Percentiles rank a stretch among this genome's conserved stretches.
phyloP scores from a whole-genome alignment of 2,113 vertebrate genomes.

The Garra rufa region DNA sequence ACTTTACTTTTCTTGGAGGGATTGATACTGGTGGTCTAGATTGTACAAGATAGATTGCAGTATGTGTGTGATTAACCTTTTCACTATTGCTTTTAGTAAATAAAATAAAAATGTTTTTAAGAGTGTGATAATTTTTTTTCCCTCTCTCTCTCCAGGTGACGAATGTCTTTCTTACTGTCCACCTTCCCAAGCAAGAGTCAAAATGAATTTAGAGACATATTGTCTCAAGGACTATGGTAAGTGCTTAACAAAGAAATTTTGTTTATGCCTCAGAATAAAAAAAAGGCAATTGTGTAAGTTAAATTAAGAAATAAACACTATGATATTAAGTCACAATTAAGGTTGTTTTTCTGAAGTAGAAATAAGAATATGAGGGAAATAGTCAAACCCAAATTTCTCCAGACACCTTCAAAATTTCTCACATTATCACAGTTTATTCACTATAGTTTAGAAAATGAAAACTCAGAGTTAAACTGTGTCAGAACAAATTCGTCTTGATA shows the following conservation, averaged over 20 bases:
- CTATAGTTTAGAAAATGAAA: no score
- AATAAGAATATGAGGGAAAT: no score
- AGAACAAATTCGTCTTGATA: no score
- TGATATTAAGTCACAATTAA: not conserved
- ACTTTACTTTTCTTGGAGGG: not conserved
- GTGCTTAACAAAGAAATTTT: not conserved
- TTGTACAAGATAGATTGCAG: not conserved
- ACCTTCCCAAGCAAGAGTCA: slow-evolving; percentile 79
- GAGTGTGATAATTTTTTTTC: not conserved
- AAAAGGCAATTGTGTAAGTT: not conserved
- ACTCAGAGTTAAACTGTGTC: no score
- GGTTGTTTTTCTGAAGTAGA: no score
- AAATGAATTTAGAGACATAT: slow-evolving; percentile 85
- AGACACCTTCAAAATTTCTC: no score
- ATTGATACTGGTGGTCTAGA: not conserved
- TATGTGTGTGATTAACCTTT: not conserved
- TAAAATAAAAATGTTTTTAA: not conserved
- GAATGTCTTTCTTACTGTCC: slow-evolving; percentile 86
- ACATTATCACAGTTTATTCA: no score
- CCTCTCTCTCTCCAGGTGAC: slow-evolving; percentile 72
- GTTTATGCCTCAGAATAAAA: not conserved
- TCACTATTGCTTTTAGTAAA: not conserved
- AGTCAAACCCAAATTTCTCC: no score
- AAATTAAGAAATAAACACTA: not conserved
- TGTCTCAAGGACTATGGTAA: slow-evolving; percentile 88